Evolutionary conservation across 2,888 invertebrate genomes (phyloP).

Genomic region (Lasioglossum oenotherae): DNA sequence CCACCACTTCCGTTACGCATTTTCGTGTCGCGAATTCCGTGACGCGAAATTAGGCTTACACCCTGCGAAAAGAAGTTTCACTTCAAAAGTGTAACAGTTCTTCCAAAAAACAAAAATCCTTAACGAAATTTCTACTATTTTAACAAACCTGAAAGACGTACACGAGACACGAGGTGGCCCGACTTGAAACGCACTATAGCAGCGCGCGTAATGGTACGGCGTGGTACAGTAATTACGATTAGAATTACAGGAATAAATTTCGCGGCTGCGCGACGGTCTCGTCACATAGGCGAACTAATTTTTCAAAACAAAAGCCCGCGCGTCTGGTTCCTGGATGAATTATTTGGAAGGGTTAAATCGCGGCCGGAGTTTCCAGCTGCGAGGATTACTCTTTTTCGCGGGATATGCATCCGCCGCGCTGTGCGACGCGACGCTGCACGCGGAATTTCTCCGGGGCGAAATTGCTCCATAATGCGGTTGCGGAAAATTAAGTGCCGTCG

Average conservation of each 20-base stretch:
- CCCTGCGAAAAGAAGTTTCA: too few species aligned
- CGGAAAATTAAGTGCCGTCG: slow-evolving; percentile 45
- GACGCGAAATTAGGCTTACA: too few species aligned
- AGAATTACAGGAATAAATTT: slow-evolving; percentile 5
- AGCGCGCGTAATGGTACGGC: neutral
- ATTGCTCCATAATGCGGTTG: slow-evolving; percentile 32
- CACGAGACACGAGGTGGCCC: neutral
- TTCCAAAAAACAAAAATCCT: neutral
- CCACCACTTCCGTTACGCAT: too few species aligned
- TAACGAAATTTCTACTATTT: neutral
- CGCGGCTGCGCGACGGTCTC: neutral
- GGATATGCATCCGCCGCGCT: neutral
- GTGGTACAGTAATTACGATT: neutral
- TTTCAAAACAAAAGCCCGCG: slow-evolving; percentile 13
- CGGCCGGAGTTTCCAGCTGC: slow-evolving; percentile 7
- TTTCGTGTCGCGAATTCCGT: too few species aligned
- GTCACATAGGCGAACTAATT: neutral
- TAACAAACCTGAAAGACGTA: neutral
- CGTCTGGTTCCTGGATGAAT: slow-evolving; percentile 16
- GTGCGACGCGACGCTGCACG: neutral
- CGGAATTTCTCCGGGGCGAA: neutral
- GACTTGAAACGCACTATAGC: neutral
- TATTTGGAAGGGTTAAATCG: slow-evolving; percentile 25
- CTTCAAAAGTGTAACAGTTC: neutral
- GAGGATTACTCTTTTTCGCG: neutral